A percentile compares a stretch with the other conserved stretches of the same genome.
Conservation (phyloP, 2,888 invertebrate genomes). For the Lasius fuliginosus region DNA sequence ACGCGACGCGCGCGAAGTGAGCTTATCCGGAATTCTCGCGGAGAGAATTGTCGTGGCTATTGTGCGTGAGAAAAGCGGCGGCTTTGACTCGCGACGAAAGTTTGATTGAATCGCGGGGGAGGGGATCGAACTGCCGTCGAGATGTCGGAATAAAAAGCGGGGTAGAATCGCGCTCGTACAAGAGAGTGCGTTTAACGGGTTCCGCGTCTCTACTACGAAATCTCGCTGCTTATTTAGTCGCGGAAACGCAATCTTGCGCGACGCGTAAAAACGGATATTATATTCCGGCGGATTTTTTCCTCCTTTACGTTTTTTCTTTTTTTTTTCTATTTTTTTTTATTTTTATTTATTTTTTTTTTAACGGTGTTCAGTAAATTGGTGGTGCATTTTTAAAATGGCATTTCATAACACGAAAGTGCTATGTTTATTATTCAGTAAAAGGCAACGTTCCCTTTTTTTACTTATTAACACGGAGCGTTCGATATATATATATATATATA, state of each 20-base stretch:
- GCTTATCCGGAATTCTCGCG: constrained; percentile 3
- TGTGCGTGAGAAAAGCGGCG: constrained; percentile 29
- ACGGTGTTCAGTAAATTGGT: constrained; percentile 2
- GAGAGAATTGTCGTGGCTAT: constrained; percentile 22
- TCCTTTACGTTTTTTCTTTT: background rate
- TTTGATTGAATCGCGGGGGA: constrained; percentile 41
- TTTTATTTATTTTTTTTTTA: background rate
- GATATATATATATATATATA: background rate
- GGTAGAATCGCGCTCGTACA: background rate
- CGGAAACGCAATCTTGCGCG: background rate
- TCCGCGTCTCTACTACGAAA: background rate
- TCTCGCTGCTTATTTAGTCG: background rate
- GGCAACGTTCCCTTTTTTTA: background rate
- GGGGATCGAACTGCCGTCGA: background rate
- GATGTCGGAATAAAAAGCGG: background rate
- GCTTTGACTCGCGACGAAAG: constrained; percentile 15
- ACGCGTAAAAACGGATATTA: background rate
- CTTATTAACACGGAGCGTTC: background rate
- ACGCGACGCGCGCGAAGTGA: background rate
- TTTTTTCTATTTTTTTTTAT: background rate
- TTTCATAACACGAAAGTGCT: constrained; percentile 38
- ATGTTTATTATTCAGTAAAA: constrained; percentile 1
- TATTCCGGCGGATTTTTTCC: background rate
- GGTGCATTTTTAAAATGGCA: constrained; percentile 37
- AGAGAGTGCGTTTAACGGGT: background rate